These are phyloP conservation scores for Asbolus verrucosus DNA, from an alignment of 1,140 invertebrate species.

Conservation along the genomic window DNA sequence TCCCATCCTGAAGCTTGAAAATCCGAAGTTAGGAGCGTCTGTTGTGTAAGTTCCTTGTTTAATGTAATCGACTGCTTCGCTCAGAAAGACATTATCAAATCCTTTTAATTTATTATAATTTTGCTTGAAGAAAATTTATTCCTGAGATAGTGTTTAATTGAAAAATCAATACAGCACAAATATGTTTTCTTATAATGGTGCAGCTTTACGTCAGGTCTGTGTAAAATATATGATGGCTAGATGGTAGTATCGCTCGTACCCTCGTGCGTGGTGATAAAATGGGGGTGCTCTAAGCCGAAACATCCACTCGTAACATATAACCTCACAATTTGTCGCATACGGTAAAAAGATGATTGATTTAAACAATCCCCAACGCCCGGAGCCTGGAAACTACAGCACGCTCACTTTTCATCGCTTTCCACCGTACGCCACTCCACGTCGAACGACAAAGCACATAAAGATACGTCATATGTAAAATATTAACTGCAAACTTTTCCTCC, in stretches of 20 bases:
- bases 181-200: slow-evolving; percentile 43
- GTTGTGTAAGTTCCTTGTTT: slow-evolving; percentile 55
- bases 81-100: slow-evolving; percentile 35
- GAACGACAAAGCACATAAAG: slow-evolving; percentile 35
- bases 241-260: slow-evolving; percentile 45
- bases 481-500: slow-evolving; percentile 32
- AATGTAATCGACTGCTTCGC: slow-evolving; percentile 31
- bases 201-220: slow-evolving; percentile 42
- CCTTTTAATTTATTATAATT: slow-evolving; percentile 33
- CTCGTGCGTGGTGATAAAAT: slow-evolving; percentile 41
- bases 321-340: slow-evolving; percentile 54
- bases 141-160: slow-evolving; percentile 46
- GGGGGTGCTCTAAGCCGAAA: slow-evolving; percentile 50
- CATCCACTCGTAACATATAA: slow-evolving; percentile 53
- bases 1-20: slow-evolving; percentile 58
- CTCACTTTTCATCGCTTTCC: slow-evolving; percentile 42
- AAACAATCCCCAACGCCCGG: slow-evolving; percentile 49
- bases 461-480: slow-evolving; percentile 32
- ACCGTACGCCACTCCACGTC: slow-evolving; percentile 35
- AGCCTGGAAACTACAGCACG: slow-evolving; percentile 37
- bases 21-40: slow-evolving; percentile 55
- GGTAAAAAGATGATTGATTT: slow-evolving; percentile 57
- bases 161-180: slow-evolving; percentile 47
- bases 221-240: slow-evolving; percentile 51
- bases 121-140: slow-evolving; percentile 44